phyloP scores from a whole-genome alignment of 2,888 invertebrate genomes.

The Tiphia femorata region DNA sequence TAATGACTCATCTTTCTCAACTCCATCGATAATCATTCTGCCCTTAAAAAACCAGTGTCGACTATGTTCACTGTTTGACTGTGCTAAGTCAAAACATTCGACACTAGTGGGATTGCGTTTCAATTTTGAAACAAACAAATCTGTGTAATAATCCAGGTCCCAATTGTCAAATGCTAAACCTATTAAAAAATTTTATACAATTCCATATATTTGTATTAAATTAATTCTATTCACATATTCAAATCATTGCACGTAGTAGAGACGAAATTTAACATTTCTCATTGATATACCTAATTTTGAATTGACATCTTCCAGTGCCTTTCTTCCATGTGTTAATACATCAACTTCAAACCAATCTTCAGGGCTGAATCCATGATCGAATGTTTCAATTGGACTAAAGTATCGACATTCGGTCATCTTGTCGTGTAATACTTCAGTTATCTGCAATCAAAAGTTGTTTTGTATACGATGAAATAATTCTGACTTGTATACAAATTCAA shows the following conservation, averaged over 20 bases:
- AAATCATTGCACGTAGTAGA: too few species aligned
- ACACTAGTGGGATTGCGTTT: constrained; percentile 96
- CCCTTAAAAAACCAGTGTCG: constrained; percentile 99
- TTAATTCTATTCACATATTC: too few species aligned
- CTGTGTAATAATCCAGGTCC: constrained; percentile 91
- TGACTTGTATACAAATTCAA: background rate
- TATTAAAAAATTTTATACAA: too few species aligned
- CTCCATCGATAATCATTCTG: constrained; percentile 85
- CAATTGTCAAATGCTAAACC: constrained; percentile 94
- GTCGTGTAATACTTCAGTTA: constrained; percentile 82
- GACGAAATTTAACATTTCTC: background rate
- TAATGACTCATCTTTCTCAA: constrained; percentile 82
- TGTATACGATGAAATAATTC: background rate
- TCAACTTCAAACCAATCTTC: constrained; percentile 89
- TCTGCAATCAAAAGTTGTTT: constrained; percentile 46
- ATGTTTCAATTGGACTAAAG: constrained; percentile 73
- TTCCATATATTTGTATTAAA: too few species aligned
- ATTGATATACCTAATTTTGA: constrained; percentile 75
- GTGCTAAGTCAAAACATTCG: constrained; percentile 97
- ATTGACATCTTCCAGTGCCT: constrained; percentile 87
- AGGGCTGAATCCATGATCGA: constrained; percentile 71
- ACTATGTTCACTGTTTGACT: constrained; percentile 98
- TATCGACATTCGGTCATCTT: constrained; percentile 95
- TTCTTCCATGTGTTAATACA: constrained; percentile 80
- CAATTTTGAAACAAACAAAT: constrained; percentile 85